phyloP scores from a whole-genome alignment of 2,797 vertebrate genomes.

The Dendrocincla tyrannina region DNA sequence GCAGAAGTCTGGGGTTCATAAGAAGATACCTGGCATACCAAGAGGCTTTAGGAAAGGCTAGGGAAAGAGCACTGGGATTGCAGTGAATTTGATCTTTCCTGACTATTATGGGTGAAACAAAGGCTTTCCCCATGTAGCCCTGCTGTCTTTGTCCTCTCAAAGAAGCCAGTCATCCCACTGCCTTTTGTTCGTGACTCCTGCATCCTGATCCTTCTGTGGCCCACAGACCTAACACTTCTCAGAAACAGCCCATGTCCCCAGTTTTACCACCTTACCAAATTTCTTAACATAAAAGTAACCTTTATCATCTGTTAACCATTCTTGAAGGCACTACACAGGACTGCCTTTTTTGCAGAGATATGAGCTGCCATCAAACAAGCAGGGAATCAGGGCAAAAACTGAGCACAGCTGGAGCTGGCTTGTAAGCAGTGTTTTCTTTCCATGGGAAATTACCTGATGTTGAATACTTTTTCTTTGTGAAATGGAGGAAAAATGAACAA shows the following conservation, averaged over 20 bases:
- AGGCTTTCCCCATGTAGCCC: not conserved
- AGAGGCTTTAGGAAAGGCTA: not conserved
- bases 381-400: not conserved
- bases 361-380: not conserved
- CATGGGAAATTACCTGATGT: not conserved
- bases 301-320: not conserved
- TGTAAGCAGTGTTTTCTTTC: not conserved
- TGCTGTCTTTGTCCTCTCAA: not conserved
- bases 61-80: not conserved
- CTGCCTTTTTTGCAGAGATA: not conserved
- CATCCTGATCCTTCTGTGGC: not conserved
- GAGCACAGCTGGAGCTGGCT: not conserved
- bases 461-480: not conserved
- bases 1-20: not conserved
- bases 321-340: not conserved
- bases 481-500: constrained; percentile 8
- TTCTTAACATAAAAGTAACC: not conserved
- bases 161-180: not conserved
- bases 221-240: not conserved
- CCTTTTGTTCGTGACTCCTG: not conserved
- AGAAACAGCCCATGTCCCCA: not conserved
- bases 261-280: not conserved
- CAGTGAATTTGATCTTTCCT: not conserved
- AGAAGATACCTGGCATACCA: not conserved
- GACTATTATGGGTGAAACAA: not conserved